Conservation (phyloP, 1,140 invertebrate species). For the Euura lappo region DNA sequence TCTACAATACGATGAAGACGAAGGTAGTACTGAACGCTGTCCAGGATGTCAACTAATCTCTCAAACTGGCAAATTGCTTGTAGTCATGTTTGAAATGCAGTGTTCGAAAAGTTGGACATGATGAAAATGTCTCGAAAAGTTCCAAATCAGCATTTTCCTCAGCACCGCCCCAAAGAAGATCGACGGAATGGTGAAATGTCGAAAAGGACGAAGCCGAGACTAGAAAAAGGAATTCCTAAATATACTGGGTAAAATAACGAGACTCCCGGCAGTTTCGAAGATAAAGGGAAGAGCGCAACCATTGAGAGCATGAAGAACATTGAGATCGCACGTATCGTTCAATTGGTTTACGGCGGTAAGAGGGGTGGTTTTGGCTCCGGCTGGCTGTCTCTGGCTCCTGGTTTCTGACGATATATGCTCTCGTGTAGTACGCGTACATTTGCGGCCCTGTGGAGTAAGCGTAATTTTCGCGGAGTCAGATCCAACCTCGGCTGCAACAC, state of each 20-base stretch:
- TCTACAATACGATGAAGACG: not conserved
- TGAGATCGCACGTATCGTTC: constrained; percentile 2
- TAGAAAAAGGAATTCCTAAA: not conserved
- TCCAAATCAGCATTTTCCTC: not conserved
- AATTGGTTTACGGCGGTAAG: not conserved
- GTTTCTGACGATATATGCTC: not conserved
- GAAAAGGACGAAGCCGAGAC: not conserved
- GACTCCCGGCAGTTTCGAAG: not conserved
- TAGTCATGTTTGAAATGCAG: not conserved
- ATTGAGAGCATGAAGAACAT: not conserved
- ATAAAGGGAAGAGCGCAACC: not conserved
- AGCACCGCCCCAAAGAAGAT: not conserved
- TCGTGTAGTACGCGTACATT: not conserved
- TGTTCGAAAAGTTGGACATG: not conserved
- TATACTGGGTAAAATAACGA: not conserved
- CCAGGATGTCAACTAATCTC: no score
- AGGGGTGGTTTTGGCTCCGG: not conserved
- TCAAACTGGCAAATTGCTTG: not conserved
- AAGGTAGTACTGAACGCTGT: not conserved
- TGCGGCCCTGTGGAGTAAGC: not conserved
- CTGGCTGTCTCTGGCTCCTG: not conserved
- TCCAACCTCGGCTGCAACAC: not conserved
- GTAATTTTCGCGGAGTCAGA: constrained; percentile 2
- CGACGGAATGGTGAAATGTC: not conserved
- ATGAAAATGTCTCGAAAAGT: no score